phyloP scores from a whole-genome alignment of 2,888 invertebrate species.

The Callinectes sapidus region DNA sequence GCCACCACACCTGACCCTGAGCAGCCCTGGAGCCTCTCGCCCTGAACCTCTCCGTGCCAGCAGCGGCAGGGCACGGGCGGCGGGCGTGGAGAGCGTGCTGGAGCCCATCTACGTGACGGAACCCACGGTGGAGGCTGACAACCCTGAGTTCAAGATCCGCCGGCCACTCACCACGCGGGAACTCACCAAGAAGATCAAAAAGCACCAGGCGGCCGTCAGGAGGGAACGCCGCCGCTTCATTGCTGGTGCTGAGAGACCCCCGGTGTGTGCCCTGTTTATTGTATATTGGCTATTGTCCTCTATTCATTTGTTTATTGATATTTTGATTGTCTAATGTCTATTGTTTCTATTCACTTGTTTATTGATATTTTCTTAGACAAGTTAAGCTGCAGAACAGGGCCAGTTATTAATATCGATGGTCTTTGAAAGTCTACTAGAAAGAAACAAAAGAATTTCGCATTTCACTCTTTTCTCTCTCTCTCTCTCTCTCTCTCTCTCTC shows the following conservation, averaged over 20 bases:
- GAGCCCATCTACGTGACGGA: background rate
- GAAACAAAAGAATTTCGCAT: background rate
- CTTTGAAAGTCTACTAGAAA: too few species aligned
- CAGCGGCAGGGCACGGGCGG: background rate
- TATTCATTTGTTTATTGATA: background rate
- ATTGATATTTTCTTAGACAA: too few species aligned
- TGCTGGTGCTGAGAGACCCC: slow-evolving; percentile 62
- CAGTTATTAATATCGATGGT: background rate
- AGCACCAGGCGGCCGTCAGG: slow-evolving; percentile 60
- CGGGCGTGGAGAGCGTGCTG: background rate
- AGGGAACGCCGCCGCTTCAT: slow-evolving; percentile 62
- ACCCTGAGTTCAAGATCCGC: slow-evolving; percentile 34
- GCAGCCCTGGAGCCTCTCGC: background rate
- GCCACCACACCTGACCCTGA: background rate
- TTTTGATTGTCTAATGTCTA: background rate
- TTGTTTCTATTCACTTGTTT: too few species aligned
- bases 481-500: too few species aligned
- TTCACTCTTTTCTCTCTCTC: too few species aligned
- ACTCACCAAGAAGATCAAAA: slow-evolving; percentile 62
- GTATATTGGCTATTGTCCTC: too few species aligned
- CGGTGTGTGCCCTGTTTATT: slow-evolving; percentile 32
- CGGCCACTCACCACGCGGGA: slow-evolving; percentile 53
- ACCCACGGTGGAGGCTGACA: background rate
- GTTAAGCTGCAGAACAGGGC: background rate
- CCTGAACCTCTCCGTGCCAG: background rate